Conservation (phyloP, 2,888 invertebrate genomes). For the Yponomeuta malinellus region DNA sequence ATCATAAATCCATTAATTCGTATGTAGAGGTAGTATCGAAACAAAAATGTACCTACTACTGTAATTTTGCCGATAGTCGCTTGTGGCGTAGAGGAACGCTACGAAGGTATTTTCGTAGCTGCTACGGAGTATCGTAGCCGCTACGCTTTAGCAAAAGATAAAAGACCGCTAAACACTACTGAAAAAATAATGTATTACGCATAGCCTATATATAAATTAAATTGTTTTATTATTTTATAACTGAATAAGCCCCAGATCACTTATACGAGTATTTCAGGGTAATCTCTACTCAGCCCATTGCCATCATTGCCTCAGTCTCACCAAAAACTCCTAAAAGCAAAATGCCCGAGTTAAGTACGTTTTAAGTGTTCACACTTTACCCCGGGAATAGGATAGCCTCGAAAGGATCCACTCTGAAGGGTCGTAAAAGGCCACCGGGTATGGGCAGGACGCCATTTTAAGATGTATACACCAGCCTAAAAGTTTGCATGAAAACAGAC, state of each 20-base stretch:
- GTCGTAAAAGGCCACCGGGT: constrained; percentile 39
- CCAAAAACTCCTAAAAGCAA: neutral
- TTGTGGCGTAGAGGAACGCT: no score
- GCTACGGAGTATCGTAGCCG: no score
- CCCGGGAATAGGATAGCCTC: constrained; percentile 10
- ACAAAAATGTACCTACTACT: no score
- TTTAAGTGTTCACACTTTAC: constrained; percentile 1
- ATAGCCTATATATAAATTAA: no score
- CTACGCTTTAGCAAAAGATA: no score
- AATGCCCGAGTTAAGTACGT: neutral
- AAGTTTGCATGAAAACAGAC: constrained; percentile 21
- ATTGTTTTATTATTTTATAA: neutral
- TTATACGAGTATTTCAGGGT: neutral
- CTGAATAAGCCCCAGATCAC: neutral
- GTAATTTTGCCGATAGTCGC: no score
- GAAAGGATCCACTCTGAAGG: constrained; percentile 33
- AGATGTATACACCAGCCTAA: constrained; percentile 41
- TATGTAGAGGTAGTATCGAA: neutral
- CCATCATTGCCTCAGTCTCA: neutral
- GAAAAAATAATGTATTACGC: no score
- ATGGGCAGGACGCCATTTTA: constrained; percentile 36
- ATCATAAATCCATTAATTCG: neutral
- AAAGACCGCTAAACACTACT: no score
- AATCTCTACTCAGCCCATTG: neutral
- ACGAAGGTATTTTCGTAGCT: no score